These are phyloP conservation scores for Helicorthomorpha holstii DNA, from an alignment of 1,140 invertebrate species.

Conservation along the genomic window DNA sequence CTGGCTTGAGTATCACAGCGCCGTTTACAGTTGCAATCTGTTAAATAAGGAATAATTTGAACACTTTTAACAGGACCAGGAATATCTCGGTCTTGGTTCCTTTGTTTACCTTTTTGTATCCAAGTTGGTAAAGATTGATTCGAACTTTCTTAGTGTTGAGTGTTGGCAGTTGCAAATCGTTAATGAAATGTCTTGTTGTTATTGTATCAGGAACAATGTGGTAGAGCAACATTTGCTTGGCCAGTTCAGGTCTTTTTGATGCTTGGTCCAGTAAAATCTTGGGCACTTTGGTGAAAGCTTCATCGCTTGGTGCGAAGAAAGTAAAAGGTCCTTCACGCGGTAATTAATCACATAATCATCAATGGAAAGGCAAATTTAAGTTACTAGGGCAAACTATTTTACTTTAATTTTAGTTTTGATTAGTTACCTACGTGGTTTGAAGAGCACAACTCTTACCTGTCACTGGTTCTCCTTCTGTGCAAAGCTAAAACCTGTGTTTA, in stretches of 20 bases:
- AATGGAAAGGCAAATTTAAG: too few species aligned
- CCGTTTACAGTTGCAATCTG: slow-evolving; percentile 12
- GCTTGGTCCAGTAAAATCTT: slow-evolving; percentile 1
- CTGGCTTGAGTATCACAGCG: slow-evolving; percentile 8
- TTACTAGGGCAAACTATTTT: too few species aligned
- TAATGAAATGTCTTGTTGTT: not conserved
- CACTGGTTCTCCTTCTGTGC: too few species aligned
- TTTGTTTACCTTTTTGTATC: slow-evolving; percentile 1
- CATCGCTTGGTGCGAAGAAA: slow-evolving; percentile 4
- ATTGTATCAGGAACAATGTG: not conserved
- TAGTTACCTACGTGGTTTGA: too few species aligned
- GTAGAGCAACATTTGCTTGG: not conserved
- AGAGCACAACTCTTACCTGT: too few species aligned
- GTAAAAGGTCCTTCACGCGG: not conserved
- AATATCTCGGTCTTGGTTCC: too few species aligned
- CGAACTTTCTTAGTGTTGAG: slow-evolving; percentile 1
- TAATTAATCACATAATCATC: too few species aligned
- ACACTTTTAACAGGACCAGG: too few species aligned
- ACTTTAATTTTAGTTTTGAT: too few species aligned
- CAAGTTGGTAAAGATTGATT: slow-evolving; percentile 1
- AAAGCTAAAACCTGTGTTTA: too few species aligned
- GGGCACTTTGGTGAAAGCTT: slow-evolving; percentile 2
- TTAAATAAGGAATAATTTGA: too few species aligned
- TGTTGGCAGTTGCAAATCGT: not conserved
- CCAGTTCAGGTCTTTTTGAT: not conserved